Conservation (phyloP, 2,113 vertebrate genomes). For the Chaetodon trifascialis region DNA sequence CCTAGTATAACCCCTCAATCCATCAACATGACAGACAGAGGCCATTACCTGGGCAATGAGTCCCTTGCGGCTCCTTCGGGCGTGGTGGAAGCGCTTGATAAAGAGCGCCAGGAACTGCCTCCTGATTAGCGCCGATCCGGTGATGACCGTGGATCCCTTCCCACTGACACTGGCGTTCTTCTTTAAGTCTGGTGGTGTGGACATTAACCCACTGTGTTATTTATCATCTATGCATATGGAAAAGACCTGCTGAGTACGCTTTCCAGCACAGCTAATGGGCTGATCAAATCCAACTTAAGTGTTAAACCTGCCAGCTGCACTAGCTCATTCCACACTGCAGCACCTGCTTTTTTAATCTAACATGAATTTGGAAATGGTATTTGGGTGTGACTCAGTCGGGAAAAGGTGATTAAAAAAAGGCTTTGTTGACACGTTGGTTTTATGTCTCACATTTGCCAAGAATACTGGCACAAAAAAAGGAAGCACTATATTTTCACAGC, state of each 20-base stretch:
- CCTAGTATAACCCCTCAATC: conserved; percentile 63
- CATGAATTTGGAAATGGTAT: not conserved
- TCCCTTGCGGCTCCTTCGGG: conserved; percentile 94
- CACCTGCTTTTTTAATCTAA: not conserved
- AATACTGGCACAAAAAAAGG: not conserved
- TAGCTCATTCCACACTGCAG: conserved; percentile 25
- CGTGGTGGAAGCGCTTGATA: conserved; percentile 96
- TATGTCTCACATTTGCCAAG: not conserved
- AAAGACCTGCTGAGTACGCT: conserved; percentile 28
- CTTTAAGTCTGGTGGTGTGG: conserved; percentile 87
- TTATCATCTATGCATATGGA: conserved; percentile 53
- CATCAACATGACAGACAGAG: conserved; percentile 76
- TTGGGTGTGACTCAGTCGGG: not conserved
- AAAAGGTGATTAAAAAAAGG: conserved; percentile 16
- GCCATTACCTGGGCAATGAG: conserved; percentile 96
- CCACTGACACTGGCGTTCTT: conserved; percentile 87
- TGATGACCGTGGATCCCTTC: conserved; percentile 91
- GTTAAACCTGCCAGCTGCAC: conserved; percentile 39
- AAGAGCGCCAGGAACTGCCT: conserved; percentile 95
- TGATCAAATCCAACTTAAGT: conserved; percentile 41
- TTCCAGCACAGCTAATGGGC: conserved; percentile 42
- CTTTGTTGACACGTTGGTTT: not conserved
- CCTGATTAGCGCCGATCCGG: conserved; percentile 91
- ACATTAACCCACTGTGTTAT: conserved; percentile 48
- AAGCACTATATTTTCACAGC: not conserved